Evolutionary conservation across 2,797 vertebrate genomes (phyloP).

Genomic region (Malacoraja senta): DNA sequence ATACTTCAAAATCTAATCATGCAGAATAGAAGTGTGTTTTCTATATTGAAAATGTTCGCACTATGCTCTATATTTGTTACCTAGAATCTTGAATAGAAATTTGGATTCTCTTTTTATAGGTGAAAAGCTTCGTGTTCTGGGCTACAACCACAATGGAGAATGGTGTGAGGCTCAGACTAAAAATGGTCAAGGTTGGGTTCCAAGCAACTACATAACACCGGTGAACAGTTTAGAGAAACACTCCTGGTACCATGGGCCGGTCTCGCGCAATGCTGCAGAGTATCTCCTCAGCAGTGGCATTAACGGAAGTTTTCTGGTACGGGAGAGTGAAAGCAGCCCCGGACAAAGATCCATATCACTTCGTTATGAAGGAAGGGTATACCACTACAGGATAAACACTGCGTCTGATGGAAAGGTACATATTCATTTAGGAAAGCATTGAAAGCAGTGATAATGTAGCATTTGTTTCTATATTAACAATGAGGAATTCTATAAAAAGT

Average conservation of each 20-base stretch:
- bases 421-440: not conserved
- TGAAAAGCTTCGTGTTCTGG: slow-evolving; percentile 90
- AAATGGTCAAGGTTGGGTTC: slow-evolving; percentile 98
- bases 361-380: slow-evolving; percentile 88
- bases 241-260: slow-evolving; percentile 94
- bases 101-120: slow-evolving; percentile 54
- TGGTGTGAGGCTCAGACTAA: slow-evolving; percentile 97
- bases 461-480: not conserved
- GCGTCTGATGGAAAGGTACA: slow-evolving; percentile 89
- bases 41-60: not conserved
- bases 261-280: slow-evolving; percentile 89
- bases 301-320: slow-evolving; percentile 94
- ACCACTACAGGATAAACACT: slow-evolving; percentile 97
- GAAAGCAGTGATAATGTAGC: not conserved
- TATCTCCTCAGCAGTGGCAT: slow-evolving; percentile 95
- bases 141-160: slow-evolving; percentile 95
- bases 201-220: slow-evolving; percentile 96
- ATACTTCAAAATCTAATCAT: not conserved
- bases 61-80: no score
- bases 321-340: slow-evolving; percentile 94
- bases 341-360: slow-evolving; percentile 93
- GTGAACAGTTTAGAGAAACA: slow-evolving; percentile 97
- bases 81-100: not conserved
- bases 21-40: not conserved
- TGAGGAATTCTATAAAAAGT: not conserved